These are phyloP conservation scores for Drosophila azteca DNA, from an alignment of 1,140 invertebrate genomes.

Conservation along the genomic window DNA sequence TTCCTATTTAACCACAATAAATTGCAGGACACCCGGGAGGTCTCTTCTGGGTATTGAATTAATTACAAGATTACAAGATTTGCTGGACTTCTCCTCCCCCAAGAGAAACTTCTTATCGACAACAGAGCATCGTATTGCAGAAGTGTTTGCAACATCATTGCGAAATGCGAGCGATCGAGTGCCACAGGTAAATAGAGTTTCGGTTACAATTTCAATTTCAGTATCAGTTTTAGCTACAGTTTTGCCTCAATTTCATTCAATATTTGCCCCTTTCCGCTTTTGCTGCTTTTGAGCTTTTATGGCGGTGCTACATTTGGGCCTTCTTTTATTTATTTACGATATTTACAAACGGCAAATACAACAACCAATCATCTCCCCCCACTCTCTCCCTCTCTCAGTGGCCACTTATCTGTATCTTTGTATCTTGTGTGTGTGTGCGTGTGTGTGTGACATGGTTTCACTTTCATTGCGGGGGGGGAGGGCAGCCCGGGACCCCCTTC, in stretches of 20 bases:
- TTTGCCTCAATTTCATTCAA: conserved; percentile 4
- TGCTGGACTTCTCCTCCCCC: conserved; percentile 5
- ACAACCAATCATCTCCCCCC: conserved; percentile 12
- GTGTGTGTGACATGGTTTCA: conserved; percentile 50
- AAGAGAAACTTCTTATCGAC: not conserved
- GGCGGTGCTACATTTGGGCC: conserved; percentile 11
- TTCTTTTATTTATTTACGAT: conserved; percentile 40
- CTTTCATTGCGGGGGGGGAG: conserved; percentile 29
- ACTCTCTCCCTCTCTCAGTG: no score
- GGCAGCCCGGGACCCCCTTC: not conserved
- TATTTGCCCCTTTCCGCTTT: not conserved
- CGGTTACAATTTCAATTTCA: conserved; percentile 6
- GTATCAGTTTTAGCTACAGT: conserved; percentile 7
- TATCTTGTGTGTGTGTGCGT: not conserved
- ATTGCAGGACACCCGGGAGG: no score
- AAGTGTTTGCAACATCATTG: conserved; percentile 17
- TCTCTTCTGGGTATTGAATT: no score
- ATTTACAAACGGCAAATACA: conserved; percentile 35
- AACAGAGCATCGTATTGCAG: no score
- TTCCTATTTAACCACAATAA: no score
- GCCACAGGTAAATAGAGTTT: not conserved
- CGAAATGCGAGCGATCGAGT: conserved; percentile 6
- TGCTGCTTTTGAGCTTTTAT: conserved; percentile 1
- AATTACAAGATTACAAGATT: not conserved
- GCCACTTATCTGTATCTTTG: not conserved